Percentiles rank a stretch among this genome's conserved stretches.
These are phyloP conservation scores for Tinamus guttatus DNA, from an alignment of 2,113 vertebrate genomes.

Conservation along the genomic window DNA sequence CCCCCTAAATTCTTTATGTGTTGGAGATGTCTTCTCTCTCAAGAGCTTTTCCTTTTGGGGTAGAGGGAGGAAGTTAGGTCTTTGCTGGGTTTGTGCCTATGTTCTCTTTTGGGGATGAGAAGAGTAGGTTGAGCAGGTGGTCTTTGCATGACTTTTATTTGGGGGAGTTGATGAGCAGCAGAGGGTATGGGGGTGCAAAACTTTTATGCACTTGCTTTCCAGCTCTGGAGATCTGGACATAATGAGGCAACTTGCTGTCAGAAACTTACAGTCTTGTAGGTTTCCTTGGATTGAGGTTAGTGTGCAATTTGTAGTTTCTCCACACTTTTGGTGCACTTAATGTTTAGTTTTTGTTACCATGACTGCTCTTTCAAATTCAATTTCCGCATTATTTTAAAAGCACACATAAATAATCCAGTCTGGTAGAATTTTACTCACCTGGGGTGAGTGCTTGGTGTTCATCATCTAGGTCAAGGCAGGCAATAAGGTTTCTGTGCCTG, in stretches of 20 bases:
- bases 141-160: slow-evolving; percentile 47
- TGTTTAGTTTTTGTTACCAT: slow-evolving; percentile 18
- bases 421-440: not conserved
- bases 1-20: not conserved
- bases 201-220: slow-evolving; percentile 67
- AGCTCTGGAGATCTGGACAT: slow-evolving; percentile 63
- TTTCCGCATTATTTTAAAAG: not conserved
- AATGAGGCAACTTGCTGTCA: slow-evolving; percentile 62
- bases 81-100: not conserved
- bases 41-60: not conserved
- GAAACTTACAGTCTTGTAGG: slow-evolving; percentile 60
- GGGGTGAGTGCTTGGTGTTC: not conserved
- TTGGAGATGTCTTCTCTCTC: not conserved
- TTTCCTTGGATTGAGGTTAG: slow-evolving; percentile 66
- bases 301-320: slow-evolving; percentile 58
- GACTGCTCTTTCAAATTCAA: slow-evolving; percentile 25
- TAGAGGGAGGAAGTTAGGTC: not conserved
- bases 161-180: slow-evolving; percentile 43
- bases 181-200: slow-evolving; percentile 53
- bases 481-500: slow-evolving; percentile 9
- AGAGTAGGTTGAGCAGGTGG: slow-evolving; percentile 18
- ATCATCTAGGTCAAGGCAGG: slow-evolving; percentile 7
- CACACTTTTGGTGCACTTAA: slow-evolving; percentile 36
- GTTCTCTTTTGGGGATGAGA: not conserved
- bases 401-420: not conserved